Evolutionary conservation across 2,113 vertebrate genomes (phyloP).

Genomic region (Sula dactylatra): DNA sequence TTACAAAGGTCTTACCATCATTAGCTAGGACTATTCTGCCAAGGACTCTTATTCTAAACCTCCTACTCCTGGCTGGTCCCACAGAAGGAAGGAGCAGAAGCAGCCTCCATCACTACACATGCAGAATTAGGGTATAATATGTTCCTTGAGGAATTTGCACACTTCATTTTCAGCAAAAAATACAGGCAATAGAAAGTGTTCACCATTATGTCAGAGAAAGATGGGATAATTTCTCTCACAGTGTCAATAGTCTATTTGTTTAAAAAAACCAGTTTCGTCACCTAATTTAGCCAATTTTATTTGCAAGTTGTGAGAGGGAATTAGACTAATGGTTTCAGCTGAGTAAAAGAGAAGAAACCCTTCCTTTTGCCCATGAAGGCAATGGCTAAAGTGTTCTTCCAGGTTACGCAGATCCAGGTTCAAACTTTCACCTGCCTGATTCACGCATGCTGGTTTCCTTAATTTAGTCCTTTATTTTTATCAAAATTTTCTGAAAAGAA

Average conservation of each 20-base stretch:
- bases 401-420: background rate
- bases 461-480: background rate
- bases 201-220: background rate
- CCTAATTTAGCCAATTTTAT: background rate
- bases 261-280: background rate
- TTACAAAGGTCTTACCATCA: background rate
- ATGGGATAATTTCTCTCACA: background rate
- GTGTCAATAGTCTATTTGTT: background rate
- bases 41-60: background rate
- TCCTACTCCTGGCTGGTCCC: background rate
- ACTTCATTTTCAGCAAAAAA: background rate
- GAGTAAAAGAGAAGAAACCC: background rate
- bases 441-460: rapidly evolving
- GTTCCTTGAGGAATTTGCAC: background rate
- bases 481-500: background rate
- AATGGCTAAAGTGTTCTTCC: background rate
- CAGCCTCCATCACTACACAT: background rate
- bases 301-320: background rate
- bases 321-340: background rate
- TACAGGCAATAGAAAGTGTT: background rate
- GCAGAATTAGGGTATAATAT: background rate
- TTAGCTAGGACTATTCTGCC: background rate
- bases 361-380: background rate
- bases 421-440: background rate
- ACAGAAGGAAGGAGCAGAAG: background rate